These are phyloP conservation scores for Notothenia rossii DNA, from an alignment of 2,113 vertebrate species.

Conservation along the genomic window DNA sequence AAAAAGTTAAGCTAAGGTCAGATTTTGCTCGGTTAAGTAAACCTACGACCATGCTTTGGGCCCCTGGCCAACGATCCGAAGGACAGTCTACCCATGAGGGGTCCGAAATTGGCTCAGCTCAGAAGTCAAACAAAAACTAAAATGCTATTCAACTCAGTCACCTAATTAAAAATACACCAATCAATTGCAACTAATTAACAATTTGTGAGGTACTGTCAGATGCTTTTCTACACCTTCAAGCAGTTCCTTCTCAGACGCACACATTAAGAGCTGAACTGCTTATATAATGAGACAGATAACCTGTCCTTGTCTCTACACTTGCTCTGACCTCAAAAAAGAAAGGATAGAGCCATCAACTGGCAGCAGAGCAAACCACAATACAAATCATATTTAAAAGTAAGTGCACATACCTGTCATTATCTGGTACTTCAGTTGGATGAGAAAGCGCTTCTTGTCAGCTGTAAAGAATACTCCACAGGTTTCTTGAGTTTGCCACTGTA, in stretches of 20 bases:
- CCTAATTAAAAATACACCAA: constrained; percentile 21
- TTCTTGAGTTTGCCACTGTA: constrained; percentile 75
- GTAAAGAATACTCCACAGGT: constrained; percentile 79
- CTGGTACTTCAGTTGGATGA: constrained; percentile 71
- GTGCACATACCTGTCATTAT: constrained; percentile 82
- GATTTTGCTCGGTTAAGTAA: constrained; percentile 80
- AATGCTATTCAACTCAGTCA: constrained; percentile 20
- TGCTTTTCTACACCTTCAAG: constrained; percentile 41
- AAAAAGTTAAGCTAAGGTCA: constrained; percentile 82
- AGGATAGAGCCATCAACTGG: constrained; percentile 72
- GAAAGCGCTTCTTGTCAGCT: constrained; percentile 63
- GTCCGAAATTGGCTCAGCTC: constrained; percentile 56
- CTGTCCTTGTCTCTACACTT: constrained; percentile 73
- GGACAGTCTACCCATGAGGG: constrained; percentile 63
- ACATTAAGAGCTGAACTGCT: constrained; percentile 64
- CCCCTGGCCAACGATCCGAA: constrained; percentile 68
- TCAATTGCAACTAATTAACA: constrained; percentile 7
- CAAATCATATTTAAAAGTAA: constrained; percentile 20
- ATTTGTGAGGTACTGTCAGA: constrained; percentile 5
- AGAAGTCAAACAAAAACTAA: constrained; percentile 47
- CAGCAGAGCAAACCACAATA: constrained; percentile 45
- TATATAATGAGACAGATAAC: constrained; percentile 78
- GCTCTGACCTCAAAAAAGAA: constrained; percentile 75
- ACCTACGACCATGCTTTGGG: constrained; percentile 76
- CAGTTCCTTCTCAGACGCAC: constrained; percentile 40